Percentiles rank a stretch among this genome's conserved stretches.
phyloP scores from a whole-genome alignment of 2,888 invertebrate genomes.

The Axea sp. region DNA sequence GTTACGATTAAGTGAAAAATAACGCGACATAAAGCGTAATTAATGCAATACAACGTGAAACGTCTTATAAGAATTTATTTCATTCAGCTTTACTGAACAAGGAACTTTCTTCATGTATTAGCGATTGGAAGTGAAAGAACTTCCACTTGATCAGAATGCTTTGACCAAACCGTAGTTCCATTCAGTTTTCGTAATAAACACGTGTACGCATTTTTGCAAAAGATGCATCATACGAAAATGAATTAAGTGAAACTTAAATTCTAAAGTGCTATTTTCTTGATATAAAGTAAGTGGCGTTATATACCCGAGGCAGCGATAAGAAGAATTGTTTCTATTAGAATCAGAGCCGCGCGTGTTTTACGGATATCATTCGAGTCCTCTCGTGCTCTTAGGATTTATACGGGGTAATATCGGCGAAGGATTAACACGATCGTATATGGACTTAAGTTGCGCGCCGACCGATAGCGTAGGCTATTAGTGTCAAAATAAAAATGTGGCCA shows the following conservation, averaged over 20 bases:
- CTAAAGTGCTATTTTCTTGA: constrained; percentile 2
- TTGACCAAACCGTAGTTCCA: too few relatives aligned
- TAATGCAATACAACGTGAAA: too few relatives aligned
- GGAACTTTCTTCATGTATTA: too few relatives aligned
- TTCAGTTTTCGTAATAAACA: too few relatives aligned
- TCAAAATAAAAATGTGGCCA: constrained; percentile 79
- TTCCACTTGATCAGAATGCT: too few relatives aligned
- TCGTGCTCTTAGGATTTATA: constrained; percentile 71
- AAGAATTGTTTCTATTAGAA: constrained; percentile 61
- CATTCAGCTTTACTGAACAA: too few relatives aligned
- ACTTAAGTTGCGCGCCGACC: constrained; percentile 76
- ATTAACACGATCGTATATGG: constrained; percentile 77
- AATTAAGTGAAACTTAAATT: neutral
- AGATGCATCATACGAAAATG: too few relatives aligned
- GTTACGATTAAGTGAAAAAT: too few relatives aligned
- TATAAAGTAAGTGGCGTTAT: constrained; percentile 8
- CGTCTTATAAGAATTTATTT: too few relatives aligned
- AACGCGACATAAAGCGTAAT: too few relatives aligned
- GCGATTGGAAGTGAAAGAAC: too few relatives aligned
- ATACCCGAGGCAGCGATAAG: constrained; percentile 31
- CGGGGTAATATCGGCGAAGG: constrained; percentile 77
- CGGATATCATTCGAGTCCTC: constrained; percentile 63
- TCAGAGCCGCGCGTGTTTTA: constrained; percentile 58
- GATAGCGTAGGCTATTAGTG: constrained; percentile 78
- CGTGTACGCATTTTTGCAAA: too few relatives aligned